Conservation (phyloP, 2,113 vertebrate species). For the Alouatta palliata region DNA sequence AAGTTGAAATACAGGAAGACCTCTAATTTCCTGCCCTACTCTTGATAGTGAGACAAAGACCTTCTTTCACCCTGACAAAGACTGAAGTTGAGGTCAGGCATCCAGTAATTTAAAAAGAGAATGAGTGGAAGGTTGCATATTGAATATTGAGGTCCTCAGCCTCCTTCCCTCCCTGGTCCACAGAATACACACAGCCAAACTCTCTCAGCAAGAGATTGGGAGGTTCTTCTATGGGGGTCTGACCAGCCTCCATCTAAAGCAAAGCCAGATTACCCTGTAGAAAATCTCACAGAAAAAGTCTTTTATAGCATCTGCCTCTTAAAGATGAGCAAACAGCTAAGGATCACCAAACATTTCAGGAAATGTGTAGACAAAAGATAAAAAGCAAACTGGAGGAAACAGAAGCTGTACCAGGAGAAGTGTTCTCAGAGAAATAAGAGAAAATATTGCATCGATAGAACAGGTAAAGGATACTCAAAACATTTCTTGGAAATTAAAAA, state of each 20-base stretch:
- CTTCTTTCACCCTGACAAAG: not conserved
- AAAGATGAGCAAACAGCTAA: not conserved
- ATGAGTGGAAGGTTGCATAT: no score
- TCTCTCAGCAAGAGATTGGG: not conserved
- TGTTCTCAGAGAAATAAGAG: not conserved
- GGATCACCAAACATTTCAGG: not conserved
- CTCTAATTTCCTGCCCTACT: accelerated
- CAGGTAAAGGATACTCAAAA: not conserved
- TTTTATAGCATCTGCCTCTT: not conserved
- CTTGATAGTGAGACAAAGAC: not conserved
- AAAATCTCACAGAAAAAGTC: not conserved
- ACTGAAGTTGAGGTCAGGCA: not conserved
- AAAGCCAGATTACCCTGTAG: not conserved
- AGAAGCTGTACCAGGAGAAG: not conserved
- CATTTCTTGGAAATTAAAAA: not conserved
- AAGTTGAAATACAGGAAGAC: not conserved
- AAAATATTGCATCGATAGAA: not conserved
- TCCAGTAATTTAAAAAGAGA: not conserved
- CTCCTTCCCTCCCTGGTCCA: not conserved
- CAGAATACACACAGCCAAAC: not conserved
- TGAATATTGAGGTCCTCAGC: not conserved
- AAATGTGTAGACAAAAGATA: not conserved
- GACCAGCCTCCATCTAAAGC: no score
- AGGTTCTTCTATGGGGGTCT: not conserved
- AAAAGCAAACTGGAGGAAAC: not conserved